Percentiles rank a stretch among this genome's conserved stretches.
Evolutionary conservation across 2,113 vertebrate species (phyloP).

Genomic region (Oenanthe oenanthe): DNA sequence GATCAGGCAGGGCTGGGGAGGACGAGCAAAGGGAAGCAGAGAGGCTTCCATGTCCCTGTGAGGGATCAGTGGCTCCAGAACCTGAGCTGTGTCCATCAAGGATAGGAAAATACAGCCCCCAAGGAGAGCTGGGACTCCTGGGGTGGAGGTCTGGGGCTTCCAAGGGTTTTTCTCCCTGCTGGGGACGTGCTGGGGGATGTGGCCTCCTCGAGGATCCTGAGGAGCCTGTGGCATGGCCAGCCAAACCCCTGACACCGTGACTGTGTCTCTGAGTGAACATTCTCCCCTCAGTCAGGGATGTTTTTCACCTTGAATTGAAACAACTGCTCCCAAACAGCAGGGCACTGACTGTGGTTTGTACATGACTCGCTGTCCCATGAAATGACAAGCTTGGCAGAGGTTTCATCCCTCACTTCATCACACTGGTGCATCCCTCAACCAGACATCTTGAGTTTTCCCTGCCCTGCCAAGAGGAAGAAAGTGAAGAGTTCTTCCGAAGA

Average conservation of each 20-base stretch:
- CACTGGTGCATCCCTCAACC: neutral
- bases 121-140: neutral
- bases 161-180: accelerated
- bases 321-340: neutral
- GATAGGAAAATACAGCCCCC: neutral
- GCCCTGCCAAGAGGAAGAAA: neutral
- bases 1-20: accelerated
- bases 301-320: neutral
- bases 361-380: neutral
- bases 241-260: neutral
- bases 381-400: neutral
- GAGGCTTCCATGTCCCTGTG: neutral
- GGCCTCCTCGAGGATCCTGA: accelerated
- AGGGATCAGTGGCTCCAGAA: neutral
- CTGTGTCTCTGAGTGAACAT: neutral
- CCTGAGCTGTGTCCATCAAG: accelerated
- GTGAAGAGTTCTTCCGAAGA: neutral
- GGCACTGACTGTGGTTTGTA: neutral
- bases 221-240: neutral
- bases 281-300: neutral
- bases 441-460: neutral
- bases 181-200: neutral
- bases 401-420: neutral
- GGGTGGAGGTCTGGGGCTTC: neutral
- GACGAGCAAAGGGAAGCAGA: neutral